Evolutionary conservation across 2,113 vertebrate genomes (phyloP).

Genomic region (Malurus alboscapulatus): DNA sequence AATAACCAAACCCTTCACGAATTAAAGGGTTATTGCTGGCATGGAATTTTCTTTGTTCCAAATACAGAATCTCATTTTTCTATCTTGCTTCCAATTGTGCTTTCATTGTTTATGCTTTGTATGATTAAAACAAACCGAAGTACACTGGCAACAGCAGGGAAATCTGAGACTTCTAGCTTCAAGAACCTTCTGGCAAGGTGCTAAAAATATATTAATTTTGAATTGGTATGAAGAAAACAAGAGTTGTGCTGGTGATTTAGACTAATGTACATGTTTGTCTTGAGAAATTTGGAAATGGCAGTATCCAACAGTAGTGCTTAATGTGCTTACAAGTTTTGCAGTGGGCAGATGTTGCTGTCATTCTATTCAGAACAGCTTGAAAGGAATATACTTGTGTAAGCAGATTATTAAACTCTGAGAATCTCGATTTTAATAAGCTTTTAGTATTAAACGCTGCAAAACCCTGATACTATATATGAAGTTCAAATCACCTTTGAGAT

Average conservation of each 20-base stretch:
- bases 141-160: background rate
- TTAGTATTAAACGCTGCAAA: constrained; percentile 44
- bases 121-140: constrained; percentile 43
- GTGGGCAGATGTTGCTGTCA: background rate
- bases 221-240: background rate
- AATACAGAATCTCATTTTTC: constrained; percentile 57
- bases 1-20: constrained; percentile 31
- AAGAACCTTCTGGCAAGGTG: constrained; percentile 43
- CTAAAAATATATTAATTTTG: constrained; percentile 34
- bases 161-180: background rate
- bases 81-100: constrained; percentile 42
- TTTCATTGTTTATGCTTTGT: constrained; percentile 52
- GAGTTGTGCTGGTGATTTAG: background rate
- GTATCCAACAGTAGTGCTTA: background rate
- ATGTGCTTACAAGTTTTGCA: background rate
- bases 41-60: constrained; percentile 47
- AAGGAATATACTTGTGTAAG: constrained; percentile 21
- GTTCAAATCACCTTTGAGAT: background rate
- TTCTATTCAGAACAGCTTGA: constrained; percentile 18
- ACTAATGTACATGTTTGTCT: background rate
- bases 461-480: background rate
- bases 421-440: constrained; percentile 57
- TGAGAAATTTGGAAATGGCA: background rate
- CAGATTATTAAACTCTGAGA: constrained; percentile 42
- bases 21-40: constrained; percentile 47